Conservation (phyloP, 2,888 invertebrate genomes). For the Chymomyza amoena region DNA sequence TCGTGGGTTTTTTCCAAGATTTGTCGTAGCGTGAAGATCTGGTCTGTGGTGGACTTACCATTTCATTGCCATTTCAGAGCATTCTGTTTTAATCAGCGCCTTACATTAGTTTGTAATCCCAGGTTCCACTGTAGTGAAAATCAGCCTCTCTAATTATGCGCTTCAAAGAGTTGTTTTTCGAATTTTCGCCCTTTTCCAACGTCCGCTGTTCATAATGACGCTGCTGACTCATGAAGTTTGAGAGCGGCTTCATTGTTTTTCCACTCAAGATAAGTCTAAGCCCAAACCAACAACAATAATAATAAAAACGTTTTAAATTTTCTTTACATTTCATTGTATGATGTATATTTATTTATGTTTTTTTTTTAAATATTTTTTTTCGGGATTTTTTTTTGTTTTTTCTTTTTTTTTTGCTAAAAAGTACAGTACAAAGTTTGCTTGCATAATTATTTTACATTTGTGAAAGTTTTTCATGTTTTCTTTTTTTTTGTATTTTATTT, state of each 20-base stretch:
- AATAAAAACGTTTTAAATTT: conserved; percentile 23
- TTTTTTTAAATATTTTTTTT: conserved; percentile 29
- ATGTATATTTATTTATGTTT: conserved; percentile 25
- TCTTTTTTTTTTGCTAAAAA: conserved; percentile 27
- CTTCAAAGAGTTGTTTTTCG: no score
- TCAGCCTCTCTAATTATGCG: not conserved
- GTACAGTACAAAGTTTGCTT: conserved; percentile 34
- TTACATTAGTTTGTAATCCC: not conserved
- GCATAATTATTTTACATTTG: conserved; percentile 39
- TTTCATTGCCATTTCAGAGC: no score
- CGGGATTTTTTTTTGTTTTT: conserved; percentile 25
- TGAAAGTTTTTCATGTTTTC: conserved; percentile 44
- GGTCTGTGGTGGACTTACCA: no score
- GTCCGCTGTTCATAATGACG: not conserved
- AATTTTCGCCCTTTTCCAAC: not conserved
- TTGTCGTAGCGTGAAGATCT: no score
- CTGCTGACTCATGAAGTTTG: no score
- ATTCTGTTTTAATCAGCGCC: not conserved
- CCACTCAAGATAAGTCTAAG: not conserved
- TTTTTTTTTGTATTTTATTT: conserved; percentile 49
- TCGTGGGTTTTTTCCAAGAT: no score
- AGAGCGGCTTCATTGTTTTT: not conserved
- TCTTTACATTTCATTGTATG: conserved; percentile 21
- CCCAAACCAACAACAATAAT: not conserved
- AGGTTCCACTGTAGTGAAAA: not conserved